Base-by-base conservation (phyloP, 2,797 vertebrate genomes). In the Jordanella pulchra region DNA sequence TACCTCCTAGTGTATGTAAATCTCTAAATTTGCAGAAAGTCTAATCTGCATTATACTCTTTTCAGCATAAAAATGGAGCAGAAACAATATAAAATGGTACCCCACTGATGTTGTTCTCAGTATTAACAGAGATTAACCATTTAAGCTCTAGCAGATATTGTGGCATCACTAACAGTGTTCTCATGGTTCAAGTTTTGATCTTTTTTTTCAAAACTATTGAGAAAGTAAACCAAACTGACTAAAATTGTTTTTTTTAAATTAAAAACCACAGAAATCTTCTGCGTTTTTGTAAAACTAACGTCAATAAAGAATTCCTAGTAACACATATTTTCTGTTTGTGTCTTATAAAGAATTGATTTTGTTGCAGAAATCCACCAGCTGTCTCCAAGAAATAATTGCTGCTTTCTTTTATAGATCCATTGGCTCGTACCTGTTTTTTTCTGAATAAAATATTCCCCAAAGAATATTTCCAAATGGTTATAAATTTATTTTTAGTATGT, bases 381-480 rank as follows among this genome's bases (percentile, higher is more conserved):
- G 32, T 63, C 32, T 63, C 35, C 0, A 63, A 63, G 10, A 63
- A 63, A 63, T 44, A 25, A 44, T 63, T 13, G n/a, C 39, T 12
- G n/a, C 35, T 63, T 44, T 44, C 42, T 11, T 54, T 13, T 44
- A 23, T 44, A 35, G 25, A 25, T 44, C 35, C 60, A 44, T 63
- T 3, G 7, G 35, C 60, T 42, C 60, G 11, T 44, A 23, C 60
- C 25, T 44, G n/a, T 63, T 63, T 44, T 63, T 44, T 39, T 63
- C 5, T 63, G 60, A 44, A 44, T 63, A 15, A 7, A 25, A 42
- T 17, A 63, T 25, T 12, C 58, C 32, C 23, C 23, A 61, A n/a
- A 61, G 58, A 7, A 61, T 32, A 32, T 61, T 61, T 61, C 35
- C 58, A n/a, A 61, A 61, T n/a, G 58, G 58, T n/a, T 10, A 61